Percentiles rank a stretch among this genome's conserved stretches.
phyloP scores from a whole-genome alignment of 2,888 invertebrate species.

The Metacarcinus magister region DNA sequence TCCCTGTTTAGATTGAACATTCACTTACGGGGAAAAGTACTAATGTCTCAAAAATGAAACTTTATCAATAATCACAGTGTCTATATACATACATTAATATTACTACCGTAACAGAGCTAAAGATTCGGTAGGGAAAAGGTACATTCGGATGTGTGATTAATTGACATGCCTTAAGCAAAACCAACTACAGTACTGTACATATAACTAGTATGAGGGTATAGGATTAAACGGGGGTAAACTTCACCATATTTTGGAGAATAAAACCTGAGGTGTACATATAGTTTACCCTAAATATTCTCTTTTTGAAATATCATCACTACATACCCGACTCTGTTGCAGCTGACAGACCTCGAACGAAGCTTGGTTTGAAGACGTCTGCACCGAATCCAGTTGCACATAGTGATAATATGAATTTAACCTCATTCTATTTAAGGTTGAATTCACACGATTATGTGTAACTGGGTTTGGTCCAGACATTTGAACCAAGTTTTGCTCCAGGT shows the following conservation, averaged over 20 bases:
- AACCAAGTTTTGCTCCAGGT: too few relatives aligned
- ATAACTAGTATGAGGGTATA: too few relatives aligned
- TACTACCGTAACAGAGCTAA: too few relatives aligned
- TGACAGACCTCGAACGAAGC: too few relatives aligned
- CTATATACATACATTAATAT: too few relatives aligned
- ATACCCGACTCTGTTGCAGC: background rate
- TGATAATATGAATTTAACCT: background rate
- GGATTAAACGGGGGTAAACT: background rate
- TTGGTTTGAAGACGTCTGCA: background rate
- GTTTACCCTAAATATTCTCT: background rate
- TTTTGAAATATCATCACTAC: background rate
- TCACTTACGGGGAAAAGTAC: background rate
- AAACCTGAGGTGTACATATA: background rate
- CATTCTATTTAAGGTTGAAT: background rate
- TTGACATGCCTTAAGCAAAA: too few relatives aligned
- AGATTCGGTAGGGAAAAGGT: too few relatives aligned
- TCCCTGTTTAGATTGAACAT: background rate
- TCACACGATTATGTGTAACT: too few relatives aligned
- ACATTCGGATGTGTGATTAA: too few relatives aligned
- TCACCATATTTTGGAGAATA: background rate
- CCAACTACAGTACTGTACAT: too few relatives aligned
- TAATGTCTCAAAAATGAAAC: background rate
- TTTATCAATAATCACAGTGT: background rate
- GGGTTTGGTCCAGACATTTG: too few relatives aligned
- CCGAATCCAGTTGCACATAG: background rate